A percentile compares a stretch with the other conserved stretches of the same genome.
These are phyloP conservation scores for Oplegnathus fasciatus DNA, from an alignment of 2,113 vertebrate species.

Conservation along the genomic window DNA sequence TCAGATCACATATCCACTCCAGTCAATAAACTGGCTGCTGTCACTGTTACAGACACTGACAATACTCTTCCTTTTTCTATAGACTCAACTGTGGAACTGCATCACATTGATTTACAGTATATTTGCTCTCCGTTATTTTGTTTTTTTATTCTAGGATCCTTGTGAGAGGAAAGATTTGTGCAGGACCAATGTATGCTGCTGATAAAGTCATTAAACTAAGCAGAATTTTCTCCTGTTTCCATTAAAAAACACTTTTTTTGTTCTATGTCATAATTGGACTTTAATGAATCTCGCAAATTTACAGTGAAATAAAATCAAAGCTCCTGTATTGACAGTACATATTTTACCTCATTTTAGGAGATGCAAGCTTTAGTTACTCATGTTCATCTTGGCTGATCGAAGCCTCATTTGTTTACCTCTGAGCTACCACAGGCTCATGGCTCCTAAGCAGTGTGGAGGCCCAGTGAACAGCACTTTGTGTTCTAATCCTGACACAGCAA, in stretches of 20 bases:
- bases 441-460: neutral
- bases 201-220: neutral
- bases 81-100: constrained; percentile 39
- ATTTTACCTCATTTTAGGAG: neutral
- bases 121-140: constrained; percentile 9
- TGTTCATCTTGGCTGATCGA: constrained; percentile 23
- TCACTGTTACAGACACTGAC: constrained; percentile 75
- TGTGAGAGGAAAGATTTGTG: neutral
- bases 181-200: neutral
- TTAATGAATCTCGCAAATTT: neutral
- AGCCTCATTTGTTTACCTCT: constrained; percentile 31
- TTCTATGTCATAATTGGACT: neutral
- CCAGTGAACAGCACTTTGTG: constrained; percentile 9
- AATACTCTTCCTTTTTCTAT: constrained; percentile 58
- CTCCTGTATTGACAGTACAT: too few species aligned
- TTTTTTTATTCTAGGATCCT: constrained; percentile 3
- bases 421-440: constrained; percentile 2
- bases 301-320: neutral
- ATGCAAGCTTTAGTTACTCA: constrained; percentile 6
- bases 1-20: constrained; percentile 80
- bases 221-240: neutral
- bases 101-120: constrained; percentile 58
- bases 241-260: neutral
- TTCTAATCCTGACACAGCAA: constrained; percentile 21
- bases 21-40: constrained; percentile 81